phyloP scores from a whole-genome alignment of 2,888 invertebrate genomes.

The Noctuana brunneofusca region DNA sequence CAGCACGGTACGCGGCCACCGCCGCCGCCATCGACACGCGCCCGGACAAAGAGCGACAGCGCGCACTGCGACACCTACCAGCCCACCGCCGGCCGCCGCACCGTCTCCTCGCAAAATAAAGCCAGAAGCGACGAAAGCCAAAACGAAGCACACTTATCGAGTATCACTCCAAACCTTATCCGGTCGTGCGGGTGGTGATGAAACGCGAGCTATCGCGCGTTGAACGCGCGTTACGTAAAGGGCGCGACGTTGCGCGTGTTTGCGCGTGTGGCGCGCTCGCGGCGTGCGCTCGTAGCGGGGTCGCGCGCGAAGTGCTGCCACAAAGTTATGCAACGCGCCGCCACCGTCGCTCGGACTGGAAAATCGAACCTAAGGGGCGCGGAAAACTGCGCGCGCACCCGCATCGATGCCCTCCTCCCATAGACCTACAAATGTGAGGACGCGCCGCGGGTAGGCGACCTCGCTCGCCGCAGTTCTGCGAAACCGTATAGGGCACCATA shows the following conservation, averaged over 20 bases:
- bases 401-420: constrained; percentile 59
- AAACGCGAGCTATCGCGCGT: constrained; percentile 54
- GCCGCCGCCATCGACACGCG: constrained; percentile 63
- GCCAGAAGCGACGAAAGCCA: constrained; percentile 53
- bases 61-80: constrained; percentile 72
- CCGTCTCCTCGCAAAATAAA: constrained; percentile 48
- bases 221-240: constrained; percentile 80
- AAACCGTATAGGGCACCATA: constrained; percentile 42
- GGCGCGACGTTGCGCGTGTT: constrained; percentile 71
- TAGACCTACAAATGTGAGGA: constrained; percentile 43
- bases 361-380: constrained; percentile 73
- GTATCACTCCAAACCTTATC: constrained; percentile 62
- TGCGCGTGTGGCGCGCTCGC: constrained; percentile 73
- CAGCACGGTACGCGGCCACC: constrained; percentile 68
- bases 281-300: constrained; percentile 76
- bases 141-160: constrained; percentile 59
- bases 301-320: constrained; percentile 80
- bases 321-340: constrained; percentile 80
- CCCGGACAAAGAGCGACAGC: constrained; percentile 63
- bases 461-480: constrained; percentile 46
- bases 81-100: constrained; percentile 64
- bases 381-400: constrained; percentile 70
- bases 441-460: constrained; percentile 47
- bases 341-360: constrained; percentile 69
- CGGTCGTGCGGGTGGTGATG: constrained; percentile 47